These are phyloP conservation scores for Catostomus latipinnis DNA, from an alignment of 2,797 vertebrate genomes.

Conservation along the genomic window DNA sequence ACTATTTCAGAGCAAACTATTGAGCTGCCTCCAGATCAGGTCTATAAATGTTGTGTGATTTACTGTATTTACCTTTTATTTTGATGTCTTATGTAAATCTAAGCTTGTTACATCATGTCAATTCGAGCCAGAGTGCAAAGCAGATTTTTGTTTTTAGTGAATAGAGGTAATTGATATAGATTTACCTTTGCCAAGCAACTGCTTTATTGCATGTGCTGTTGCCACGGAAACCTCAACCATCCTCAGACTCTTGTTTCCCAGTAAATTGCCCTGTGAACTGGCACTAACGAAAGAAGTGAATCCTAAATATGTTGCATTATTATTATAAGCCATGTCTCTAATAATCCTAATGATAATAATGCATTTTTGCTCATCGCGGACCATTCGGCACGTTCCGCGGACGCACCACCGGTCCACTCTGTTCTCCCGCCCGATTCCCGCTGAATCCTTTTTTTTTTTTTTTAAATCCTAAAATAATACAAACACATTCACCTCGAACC, in stretches of 20 bases:
- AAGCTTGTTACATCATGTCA: constrained; percentile 42
- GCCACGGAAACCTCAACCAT: constrained; percentile 77
- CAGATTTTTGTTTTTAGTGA: constrained; percentile 43
- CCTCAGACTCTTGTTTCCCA: constrained; percentile 51
- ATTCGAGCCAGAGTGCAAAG: constrained; percentile 11
- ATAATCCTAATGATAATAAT: too few species aligned
- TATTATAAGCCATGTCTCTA: not conserved
- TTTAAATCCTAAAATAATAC: too few species aligned
- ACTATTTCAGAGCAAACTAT: not conserved
- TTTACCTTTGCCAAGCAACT: constrained; percentile 72
- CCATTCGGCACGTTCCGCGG: too few species aligned
- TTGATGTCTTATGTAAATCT: constrained; percentile 36
- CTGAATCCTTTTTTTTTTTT: too few species aligned
- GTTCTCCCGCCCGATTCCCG: too few species aligned
- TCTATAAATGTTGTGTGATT: not conserved
- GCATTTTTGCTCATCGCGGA: too few species aligned
- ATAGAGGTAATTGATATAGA: not conserved
- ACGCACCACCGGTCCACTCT: too few species aligned
- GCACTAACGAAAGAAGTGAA: constrained; percentile 38
- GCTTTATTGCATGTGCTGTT: constrained; percentile 78
- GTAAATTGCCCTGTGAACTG: not conserved
- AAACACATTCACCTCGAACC: too few species aligned
- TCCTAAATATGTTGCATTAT: not conserved
- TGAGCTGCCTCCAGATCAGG: too few species aligned
- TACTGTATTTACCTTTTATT: constrained; percentile 38